Percentiles rank a stretch among this genome's conserved stretches.
Evolutionary conservation across 2,888 invertebrate species (phyloP).

Genomic region (Eucriotettix oculatus): DNA sequence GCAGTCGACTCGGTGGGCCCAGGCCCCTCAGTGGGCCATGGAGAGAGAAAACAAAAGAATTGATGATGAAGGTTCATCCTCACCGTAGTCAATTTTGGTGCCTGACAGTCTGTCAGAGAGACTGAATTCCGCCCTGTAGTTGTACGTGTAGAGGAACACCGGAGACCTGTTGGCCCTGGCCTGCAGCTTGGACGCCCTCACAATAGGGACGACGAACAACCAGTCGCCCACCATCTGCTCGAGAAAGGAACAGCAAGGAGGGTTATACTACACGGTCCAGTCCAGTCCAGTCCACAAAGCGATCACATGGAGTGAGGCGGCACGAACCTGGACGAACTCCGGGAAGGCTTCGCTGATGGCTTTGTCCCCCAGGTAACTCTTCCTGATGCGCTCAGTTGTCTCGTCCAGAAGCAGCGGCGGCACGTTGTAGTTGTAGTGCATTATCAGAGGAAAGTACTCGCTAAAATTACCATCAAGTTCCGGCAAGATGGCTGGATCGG

Average conservation of each 20-base stretch:
- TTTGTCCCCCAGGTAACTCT: conserved; percentile 38
- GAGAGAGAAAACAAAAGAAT: no score
- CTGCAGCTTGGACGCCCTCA: conserved; percentile 31
- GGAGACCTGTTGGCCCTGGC: conserved; percentile 30
- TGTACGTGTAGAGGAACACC: conserved; percentile 41
- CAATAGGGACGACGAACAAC: no score
- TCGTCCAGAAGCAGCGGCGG: conserved; percentile 22
- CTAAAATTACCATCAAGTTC: conserved; percentile 22
- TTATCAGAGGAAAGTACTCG: conserved; percentile 22
- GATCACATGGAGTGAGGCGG: no score
- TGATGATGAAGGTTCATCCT: no score
- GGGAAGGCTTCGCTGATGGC: conserved; percentile 21
- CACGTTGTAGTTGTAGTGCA: conserved; percentile 25
- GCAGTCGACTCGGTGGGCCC: no score
- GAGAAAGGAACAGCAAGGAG: no score
- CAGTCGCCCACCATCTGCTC: no score
- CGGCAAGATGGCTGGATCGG: conserved; percentile 22
- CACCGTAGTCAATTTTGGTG: conserved; percentile 25
- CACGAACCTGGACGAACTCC: no score
- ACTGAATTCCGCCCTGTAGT: conserved; percentile 42
- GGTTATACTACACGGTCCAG: no score
- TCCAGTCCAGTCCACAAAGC: no score
- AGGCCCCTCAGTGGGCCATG: no score
- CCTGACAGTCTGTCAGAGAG: conserved; percentile 38
- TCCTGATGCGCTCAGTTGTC: conserved; percentile 31